A percentile compares a stretch with the other conserved stretches of the same genome.
Evolutionary conservation across 2,888 invertebrate species (phyloP).

Genomic region (Ornithoptera alexandrae): DNA sequence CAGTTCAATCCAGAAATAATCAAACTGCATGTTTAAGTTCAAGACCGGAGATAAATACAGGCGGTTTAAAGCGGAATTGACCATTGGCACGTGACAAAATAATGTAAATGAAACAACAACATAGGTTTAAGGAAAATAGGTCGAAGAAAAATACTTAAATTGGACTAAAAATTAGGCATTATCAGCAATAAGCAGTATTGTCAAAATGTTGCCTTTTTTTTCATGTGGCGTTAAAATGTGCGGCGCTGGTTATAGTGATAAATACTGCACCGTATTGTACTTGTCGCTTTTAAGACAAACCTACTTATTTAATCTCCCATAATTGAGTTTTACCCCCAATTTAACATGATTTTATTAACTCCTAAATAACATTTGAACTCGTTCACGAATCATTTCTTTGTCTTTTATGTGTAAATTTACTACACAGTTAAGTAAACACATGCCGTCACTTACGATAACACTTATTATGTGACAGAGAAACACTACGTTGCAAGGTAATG

Average conservation of each 20-base stretch:
- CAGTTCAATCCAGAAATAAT: constrained; percentile 27
- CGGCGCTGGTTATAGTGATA: too few relatives aligned
- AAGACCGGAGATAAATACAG: constrained; percentile 32
- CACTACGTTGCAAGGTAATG: not conserved
- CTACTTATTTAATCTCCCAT: too few relatives aligned
- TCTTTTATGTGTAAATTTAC: not conserved
- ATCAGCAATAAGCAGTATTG: not conserved
- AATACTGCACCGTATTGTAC: too few relatives aligned
- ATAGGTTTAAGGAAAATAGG: not conserved
- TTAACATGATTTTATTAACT: too few relatives aligned
- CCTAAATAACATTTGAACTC: too few relatives aligned
- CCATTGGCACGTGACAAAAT: constrained; percentile 13
- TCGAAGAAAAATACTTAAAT: not conserved
- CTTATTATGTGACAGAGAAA: not conserved
- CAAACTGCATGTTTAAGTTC: constrained; percentile 22
- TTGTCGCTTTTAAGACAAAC: too few relatives aligned
- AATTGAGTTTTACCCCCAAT: too few relatives aligned
- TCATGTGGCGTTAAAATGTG: not conserved
- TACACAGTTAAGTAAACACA: not conserved
- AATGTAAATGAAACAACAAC: not conserved
- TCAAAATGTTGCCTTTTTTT: not conserved
- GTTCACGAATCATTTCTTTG: too few relatives aligned
- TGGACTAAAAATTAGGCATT: not conserved
- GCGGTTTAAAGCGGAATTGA: constrained; percentile 28
- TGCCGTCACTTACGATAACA: not conserved